Evolutionary conservation across 2,888 invertebrate genomes (phyloP), one percentile per base, ranked within the genome.

Genomic region (Dione vanillae): DNA sequence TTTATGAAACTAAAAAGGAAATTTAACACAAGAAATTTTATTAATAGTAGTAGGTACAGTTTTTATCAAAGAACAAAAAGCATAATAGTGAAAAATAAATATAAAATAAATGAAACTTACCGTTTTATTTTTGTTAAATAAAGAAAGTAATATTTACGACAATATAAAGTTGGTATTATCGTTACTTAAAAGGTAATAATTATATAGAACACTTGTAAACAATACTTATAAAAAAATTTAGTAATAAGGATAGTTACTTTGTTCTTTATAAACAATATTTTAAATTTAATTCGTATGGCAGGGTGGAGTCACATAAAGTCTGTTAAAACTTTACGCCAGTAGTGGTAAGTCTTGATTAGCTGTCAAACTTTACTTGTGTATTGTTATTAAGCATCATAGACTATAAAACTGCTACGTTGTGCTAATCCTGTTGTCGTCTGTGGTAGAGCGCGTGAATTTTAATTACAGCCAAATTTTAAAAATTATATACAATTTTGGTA

Each of bases 281-380:
- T 16, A 16, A 19, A 40, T 16, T 56, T 56, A 11, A 16, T 16
- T 40, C 7, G 5, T 45, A 45, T 61, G 6, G n/a, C 35, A 45
- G 61, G 61, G 61, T 61, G 61, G 61, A 61, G 61, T 61, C 61
- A 61, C 16, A 14, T 14, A 11, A 61, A 61, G 43, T 45, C 61
- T 61, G 61, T 61, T 61, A 9, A 16, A 61, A 61, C 27, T 61
- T 61, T n/a, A 61, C 56, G 37, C 56, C 16, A 27, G 10, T 49
- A 16, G 19, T 59, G 19, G 59, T 59, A 27, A 27, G 20, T 45
- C 35, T 61, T 35, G 11, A 61, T 27, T 11, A 45, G n/a, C 45
- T 16, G 45, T 61, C 61, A 61, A 61, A 61, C 45, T 45, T 61
- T 41, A n/a, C 45, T 45, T 61, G 27, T 61, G 20, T 35, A 20